Evolutionary conservation across 2,797 vertebrate species (phyloP).

Genomic region (Karalla daura): DNA sequence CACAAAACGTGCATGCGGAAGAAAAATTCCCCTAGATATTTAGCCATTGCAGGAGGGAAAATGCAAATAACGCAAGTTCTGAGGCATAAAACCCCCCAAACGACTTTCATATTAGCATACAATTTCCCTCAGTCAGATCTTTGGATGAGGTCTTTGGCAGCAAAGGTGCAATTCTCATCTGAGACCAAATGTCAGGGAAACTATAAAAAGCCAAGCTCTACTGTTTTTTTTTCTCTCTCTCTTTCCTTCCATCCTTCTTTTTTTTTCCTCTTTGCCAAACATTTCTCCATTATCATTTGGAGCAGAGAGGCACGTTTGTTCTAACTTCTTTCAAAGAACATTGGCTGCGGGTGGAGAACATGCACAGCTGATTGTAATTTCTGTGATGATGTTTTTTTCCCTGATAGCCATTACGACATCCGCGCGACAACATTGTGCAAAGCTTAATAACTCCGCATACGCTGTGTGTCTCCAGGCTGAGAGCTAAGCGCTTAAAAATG

Average conservation of each 20-base stretch:
- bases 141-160: conserved; percentile 50
- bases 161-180: conserved; percentile 42
- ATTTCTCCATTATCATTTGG: conserved; percentile 24
- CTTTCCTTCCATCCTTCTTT: not conserved
- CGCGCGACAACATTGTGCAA: conserved; percentile 2
- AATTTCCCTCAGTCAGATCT: conserved; percentile 30
- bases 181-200: conserved; percentile 53
- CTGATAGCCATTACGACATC: conserved; percentile 12
- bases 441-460: conserved; percentile 11
- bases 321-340: not conserved
- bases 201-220: conserved; percentile 44
- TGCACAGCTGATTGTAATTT: conserved; percentile 12
- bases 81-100: conserved; percentile 39
- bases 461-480: not conserved
- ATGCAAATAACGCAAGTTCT: conserved; percentile 22
- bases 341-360: not conserved
- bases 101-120: conserved; percentile 42
- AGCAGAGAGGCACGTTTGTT: not conserved
- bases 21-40: conserved; percentile 23
- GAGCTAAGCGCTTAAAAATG: conserved; percentile 5
- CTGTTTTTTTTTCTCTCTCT: no score
- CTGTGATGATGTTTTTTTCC: conserved; percentile 19
- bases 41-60: not conserved
- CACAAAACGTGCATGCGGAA: conserved; percentile 22
- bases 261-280: conserved; percentile 33